A percentile compares a stretch with the other conserved stretches of the same genome.
These are phyloP conservation scores for Daubentonia madagascariensis DNA, from an alignment of 2,113 vertebrate genomes.

Conservation along the genomic window DNA sequence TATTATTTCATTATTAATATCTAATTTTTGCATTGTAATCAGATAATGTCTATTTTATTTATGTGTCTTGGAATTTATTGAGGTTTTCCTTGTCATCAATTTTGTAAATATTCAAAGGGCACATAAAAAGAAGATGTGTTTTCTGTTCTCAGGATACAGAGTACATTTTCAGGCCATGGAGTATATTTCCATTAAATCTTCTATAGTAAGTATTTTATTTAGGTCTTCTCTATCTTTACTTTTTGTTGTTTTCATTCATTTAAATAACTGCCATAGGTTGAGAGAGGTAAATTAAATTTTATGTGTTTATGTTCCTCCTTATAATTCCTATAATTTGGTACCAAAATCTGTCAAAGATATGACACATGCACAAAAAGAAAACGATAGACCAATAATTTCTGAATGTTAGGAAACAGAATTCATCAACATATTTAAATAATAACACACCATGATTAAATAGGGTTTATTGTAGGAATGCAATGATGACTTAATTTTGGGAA, in stretches of 20 bases:
- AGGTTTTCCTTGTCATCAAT: constrained; percentile 12
- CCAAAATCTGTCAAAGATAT: constrained; percentile 12
- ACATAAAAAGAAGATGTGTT: background rate
- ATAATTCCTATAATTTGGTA: constrained; percentile 3
- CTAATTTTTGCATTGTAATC: background rate
- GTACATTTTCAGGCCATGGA: background rate
- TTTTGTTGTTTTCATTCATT: constrained; percentile 26
- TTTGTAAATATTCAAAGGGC: constrained; percentile 28
- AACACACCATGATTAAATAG: background rate
- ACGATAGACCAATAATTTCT: constrained; percentile 11
- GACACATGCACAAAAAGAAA: constrained; percentile 8
- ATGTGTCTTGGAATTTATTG: background rate
- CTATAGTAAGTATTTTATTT: constrained; percentile 4
- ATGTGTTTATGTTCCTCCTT: background rate
- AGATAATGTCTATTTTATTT: constrained; percentile 19
- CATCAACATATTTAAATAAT: constrained; percentile 15
- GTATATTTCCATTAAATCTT: constrained; percentile 27
- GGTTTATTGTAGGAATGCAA: constrained; percentile 42
- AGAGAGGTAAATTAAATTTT: constrained; percentile 12
- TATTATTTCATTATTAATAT: background rate
- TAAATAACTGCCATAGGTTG: constrained; percentile 3
- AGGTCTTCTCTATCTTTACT: background rate
- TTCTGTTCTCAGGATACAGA: background rate
- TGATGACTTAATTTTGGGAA: constrained; percentile 37
- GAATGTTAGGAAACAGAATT: constrained; percentile 28